These are phyloP conservation scores for Caenorhabditis macrosperma DNA, from an alignment of 2,888 invertebrate species.

Conservation along the genomic window DNA sequence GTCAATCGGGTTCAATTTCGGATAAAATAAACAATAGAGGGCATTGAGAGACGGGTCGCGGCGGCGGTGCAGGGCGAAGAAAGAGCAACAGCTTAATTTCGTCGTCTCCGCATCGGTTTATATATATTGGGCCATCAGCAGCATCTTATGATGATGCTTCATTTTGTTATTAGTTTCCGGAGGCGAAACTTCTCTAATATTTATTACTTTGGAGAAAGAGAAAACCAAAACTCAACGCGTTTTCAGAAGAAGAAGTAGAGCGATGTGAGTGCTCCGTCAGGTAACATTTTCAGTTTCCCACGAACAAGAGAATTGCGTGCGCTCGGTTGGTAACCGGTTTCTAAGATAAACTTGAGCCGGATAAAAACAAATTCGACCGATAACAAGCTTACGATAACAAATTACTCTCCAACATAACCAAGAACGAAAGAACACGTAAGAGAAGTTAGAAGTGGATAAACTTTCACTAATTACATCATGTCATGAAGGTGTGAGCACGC, in stretches of 20 bases:
- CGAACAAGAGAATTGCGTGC: background rate
- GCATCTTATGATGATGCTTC: background rate
- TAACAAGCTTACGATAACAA: background rate
- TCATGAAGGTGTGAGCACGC: background rate
- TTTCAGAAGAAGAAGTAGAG: background rate
- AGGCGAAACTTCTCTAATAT: background rate
- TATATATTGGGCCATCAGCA: constrained; percentile 27
- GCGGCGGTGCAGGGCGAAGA: background rate
- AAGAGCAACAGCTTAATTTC: constrained; percentile 58
- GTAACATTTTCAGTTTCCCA: background rate
- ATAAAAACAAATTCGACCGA: too few species aligned
- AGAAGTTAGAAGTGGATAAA: too few species aligned
- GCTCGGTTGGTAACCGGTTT: too few species aligned
- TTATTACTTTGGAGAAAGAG: constrained; percentile 15
- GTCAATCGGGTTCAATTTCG: constrained; percentile 58
- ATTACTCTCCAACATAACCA: background rate
- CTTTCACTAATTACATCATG: background rate
- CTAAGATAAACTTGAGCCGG: too few species aligned
- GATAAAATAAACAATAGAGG: constrained; percentile 56
- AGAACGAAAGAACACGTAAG: background rate
- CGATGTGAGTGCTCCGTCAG: background rate
- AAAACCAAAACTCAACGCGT: background rate
- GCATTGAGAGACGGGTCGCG: background rate
- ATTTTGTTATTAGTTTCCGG: constrained; percentile 20
- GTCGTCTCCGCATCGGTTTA: constrained; percentile 23